Base-by-base conservation (phyloP, 2,113 vertebrate species). In the Casuarius casuarius region DNA sequence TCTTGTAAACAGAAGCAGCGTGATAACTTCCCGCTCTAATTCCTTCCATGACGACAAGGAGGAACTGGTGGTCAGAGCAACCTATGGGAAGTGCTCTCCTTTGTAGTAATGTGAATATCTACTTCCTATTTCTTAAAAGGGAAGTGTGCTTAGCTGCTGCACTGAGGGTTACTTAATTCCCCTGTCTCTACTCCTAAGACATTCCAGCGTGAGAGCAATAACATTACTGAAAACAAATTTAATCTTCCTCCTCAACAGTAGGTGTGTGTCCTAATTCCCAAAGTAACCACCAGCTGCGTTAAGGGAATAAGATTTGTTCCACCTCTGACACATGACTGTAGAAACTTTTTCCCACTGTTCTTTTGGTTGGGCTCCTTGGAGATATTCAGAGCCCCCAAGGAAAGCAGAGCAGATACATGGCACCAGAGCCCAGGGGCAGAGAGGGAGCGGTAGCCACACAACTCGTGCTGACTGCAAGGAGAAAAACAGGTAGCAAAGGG, bases 61-160 rank as follows among this genome's bases (percentile, higher is more conserved):
- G 10, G 52, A 79, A 61, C 5, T 15, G 49, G 59, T 1, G 6
- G 48, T 65, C 42, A 44, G 65, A 61, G 65, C 52, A 12, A 44
- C 9, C 8, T 63, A 62, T 3, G 0, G 59, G 87, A 87, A 95
- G 17, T 46, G n/a, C 62, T 71, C 23, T 95, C 77, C 78, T 83
- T 28, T 62, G 35, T 10, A 61, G 84, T 12, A 42, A 52, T 33
- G 54, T 7, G 23, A 83, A 92, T 89, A 67, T 40, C 23, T 71
- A 38, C 84, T 92, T 96, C 89, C 78, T 75, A n/a, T 96, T 96
- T 94, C 91, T 29, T 63, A 44, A 80, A 97, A 92, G 20, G 9
- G 28, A 92, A 74, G 44, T 3, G 0, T 21, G 16, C 2, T 81
- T 72, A 85, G 49, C 44, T 76, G n/a, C 71, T 42, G 35, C 12